phyloP scores from a whole-genome alignment of 2,797 vertebrate species.

The Tolypeutes matacus region DNA sequence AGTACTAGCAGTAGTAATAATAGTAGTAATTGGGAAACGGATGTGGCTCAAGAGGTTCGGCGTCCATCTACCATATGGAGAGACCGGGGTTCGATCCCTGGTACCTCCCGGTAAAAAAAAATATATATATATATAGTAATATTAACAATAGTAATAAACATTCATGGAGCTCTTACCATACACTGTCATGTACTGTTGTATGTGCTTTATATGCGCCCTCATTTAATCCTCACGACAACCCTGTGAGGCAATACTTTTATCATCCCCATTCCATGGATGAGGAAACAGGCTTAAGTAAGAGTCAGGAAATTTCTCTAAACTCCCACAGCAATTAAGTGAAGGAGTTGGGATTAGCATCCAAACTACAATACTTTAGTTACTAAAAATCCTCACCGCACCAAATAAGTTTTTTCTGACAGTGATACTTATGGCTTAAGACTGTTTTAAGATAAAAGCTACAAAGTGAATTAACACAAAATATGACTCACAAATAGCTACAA shows the following conservation, averaged over 20 bases:
- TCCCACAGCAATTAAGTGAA: not conserved
- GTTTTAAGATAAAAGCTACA: not conserved
- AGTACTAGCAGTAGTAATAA: rapidly evolving
- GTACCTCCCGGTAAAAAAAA: too few relatives aligned
- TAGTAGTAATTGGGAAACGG: too few relatives aligned
- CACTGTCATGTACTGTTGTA: rapidly evolving
- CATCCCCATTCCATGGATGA: not conserved
- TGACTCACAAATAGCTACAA: not conserved
- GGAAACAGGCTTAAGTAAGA: not conserved
- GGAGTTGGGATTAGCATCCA: not conserved
- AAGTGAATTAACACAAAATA: not conserved
- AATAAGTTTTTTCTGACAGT: not conserved
- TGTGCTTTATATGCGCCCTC: not conserved
- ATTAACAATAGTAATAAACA: not conserved
- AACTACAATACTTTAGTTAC: not conserved
- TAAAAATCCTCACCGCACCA: not conserved
- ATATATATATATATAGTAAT: too few relatives aligned
- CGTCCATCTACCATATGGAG: too few relatives aligned
- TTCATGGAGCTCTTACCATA: not conserved
- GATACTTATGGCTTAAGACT: not conserved
- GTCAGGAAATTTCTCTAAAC: not conserved
- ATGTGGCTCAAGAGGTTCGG: too few relatives aligned
- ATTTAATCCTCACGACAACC: not conserved
- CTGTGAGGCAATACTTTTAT: not conserved
- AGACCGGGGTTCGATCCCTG: too few relatives aligned